Conservation (phyloP, 2,797 vertebrate species). For the Rhynchotus rufescens region DNA sequence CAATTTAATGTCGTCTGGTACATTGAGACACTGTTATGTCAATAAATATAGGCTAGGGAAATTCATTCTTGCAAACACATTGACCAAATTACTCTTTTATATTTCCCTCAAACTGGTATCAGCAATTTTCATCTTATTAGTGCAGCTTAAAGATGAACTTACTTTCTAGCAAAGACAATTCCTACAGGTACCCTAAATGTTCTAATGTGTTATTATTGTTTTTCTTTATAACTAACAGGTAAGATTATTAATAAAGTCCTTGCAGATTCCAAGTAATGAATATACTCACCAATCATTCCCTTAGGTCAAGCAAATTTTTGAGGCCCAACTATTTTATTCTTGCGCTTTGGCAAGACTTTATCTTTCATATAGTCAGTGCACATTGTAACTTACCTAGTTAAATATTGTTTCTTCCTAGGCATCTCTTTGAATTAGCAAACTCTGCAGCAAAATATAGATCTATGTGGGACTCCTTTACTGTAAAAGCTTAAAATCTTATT, state of each 20-base stretch:
- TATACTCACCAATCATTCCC: background rate
- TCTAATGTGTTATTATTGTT: background rate
- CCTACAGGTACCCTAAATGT: background rate
- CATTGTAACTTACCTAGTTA: background rate
- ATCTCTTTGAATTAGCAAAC: constrained; percentile 7
- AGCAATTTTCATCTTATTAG: constrained; percentile 9
- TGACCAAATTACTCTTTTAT: background rate
- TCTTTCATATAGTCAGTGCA: constrained; percentile 19
- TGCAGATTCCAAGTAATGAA: constrained; percentile 8
- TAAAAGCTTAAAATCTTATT: constrained; percentile 4
- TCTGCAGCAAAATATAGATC: background rate
- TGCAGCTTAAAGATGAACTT: background rate
- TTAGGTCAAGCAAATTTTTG: background rate
- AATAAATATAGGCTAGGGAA: background rate
- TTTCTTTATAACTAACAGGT: background rate
- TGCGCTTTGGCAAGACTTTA: background rate
- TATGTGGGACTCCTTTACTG: background rate
- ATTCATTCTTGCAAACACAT: background rate
- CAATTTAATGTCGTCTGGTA: background rate
- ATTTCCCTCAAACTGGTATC: background rate
- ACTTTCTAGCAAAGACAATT: background rate
- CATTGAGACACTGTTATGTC: background rate
- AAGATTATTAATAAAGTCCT: constrained; percentile 18
- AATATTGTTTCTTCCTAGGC: background rate
- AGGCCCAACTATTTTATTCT: background rate